A percentile compares a stretch with the other conserved stretches of the same genome.
phyloP scores from a whole-genome alignment of 1,140 invertebrate genomes.

The Pteromalus puparum region DNA sequence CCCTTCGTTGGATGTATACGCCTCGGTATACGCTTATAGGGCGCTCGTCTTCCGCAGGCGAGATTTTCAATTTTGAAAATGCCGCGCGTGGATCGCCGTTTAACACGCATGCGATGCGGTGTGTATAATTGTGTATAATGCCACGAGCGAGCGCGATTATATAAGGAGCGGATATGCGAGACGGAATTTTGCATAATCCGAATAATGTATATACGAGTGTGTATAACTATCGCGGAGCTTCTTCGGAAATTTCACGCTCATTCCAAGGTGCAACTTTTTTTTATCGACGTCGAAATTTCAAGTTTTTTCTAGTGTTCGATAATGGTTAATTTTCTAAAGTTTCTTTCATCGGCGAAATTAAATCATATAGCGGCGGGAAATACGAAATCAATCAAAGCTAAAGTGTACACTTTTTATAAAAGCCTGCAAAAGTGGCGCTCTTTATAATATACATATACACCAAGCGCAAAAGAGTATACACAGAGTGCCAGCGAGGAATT shows the following conservation, averaged over 20 bases:
- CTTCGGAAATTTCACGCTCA: too few species aligned
- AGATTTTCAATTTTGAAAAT: constrained; percentile 34
- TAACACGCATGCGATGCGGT: background rate
- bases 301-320: too few species aligned
- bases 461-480: too few species aligned
- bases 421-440: background rate
- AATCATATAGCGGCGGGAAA: too few species aligned
- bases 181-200: constrained; percentile 30
- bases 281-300: too few species aligned
- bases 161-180: background rate
- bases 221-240: too few species aligned
- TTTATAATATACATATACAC: background rate
- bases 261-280: too few species aligned
- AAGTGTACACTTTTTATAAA: background rate
- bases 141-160: background rate
- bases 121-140: background rate
- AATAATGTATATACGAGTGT: background rate
- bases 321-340: too few species aligned
- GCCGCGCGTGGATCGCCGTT: background rate
- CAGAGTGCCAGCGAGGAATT: too few species aligned
- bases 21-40: background rate
- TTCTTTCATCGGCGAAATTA: too few species aligned
- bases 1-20: background rate
- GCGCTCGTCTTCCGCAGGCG: background rate
- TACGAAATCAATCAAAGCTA: constrained; percentile 5